phyloP scores from a whole-genome alignment of 2,113 vertebrate genomes.

The Megaptera novaeangliae region DNA sequence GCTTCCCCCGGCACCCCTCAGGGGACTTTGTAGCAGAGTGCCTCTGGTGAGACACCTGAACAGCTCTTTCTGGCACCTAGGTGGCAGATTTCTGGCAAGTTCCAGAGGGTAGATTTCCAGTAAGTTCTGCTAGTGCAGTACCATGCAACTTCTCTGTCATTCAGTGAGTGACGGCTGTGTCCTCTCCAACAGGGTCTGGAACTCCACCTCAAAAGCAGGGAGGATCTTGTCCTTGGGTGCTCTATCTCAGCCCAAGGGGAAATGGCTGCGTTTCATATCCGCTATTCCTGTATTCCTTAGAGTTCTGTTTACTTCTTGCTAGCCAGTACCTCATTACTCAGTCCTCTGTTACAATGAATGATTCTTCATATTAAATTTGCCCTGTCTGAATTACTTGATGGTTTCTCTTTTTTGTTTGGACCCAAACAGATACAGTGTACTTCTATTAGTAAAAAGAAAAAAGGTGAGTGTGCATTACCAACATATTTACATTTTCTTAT shows the following conservation, averaged over 20 bases:
- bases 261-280: not conserved
- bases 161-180: not conserved
- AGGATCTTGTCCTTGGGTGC: not conserved
- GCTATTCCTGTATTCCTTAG: not conserved
- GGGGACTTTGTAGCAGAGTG: not conserved
- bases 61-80: not conserved
- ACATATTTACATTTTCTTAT: not conserved
- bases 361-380: not conserved
- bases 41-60: not conserved
- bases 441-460: not conserved
- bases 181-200: not conserved
- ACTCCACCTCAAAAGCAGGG: not conserved
- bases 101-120: not conserved
- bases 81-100: not conserved
- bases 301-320: not conserved
- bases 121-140: not conserved
- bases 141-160: not conserved
- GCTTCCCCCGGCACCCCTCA: not conserved
- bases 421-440: not conserved
- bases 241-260: not conserved
- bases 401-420: not conserved
- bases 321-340: not conserved
- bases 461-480: not conserved
- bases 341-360: not conserved
- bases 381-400: not conserved